Base-by-base conservation (phyloP, 2,797 vertebrate species). In the Sus cebifrons region DNA sequence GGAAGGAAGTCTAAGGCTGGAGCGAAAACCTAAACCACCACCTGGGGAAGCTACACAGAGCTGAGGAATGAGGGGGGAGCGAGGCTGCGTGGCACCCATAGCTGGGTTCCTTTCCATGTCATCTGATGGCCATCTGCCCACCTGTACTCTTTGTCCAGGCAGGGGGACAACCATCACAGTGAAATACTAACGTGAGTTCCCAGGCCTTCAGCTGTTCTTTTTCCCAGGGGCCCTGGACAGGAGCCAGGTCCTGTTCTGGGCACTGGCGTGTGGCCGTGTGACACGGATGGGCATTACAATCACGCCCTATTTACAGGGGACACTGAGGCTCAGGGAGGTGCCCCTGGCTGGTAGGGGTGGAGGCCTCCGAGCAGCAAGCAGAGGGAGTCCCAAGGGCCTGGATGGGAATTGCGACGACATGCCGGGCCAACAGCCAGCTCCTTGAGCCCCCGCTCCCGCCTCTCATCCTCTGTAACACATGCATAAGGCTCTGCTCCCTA, bases 1-100 rank as follows among this genome's bases (percentile, higher is more conserved):
- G 97, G 97, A 97, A 98, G 97, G 97, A 97, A 97, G 98, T 98
- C 96, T 98, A 97, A 96, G 97, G 98, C 98, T 96, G 95, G 91
- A 95, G 87, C 1, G 70, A 97, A 97, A 98, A 96, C 97, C 97
- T 90, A 95, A 97, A 96, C 97, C 93, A 92, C 94, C 97, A 97
- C 97, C 96, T 96, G 97, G 86, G 94, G 96, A 96, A 95, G 95
- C 67, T 84, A 86, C 40, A 56, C 2, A 2, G 64, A 83, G 79
- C 81, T 67, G n/a, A 82, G 60, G 93, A 52, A 40, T 18, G n/a
- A 14, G 29, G 25, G 92, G 74, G 82, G 40, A 25, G 20, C 10
- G 12, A 83, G 82, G 86, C 75, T 89, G 54, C 64, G 14, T 40
- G 92, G 83, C 74, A 8, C 78, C 86, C 18, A 14, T 4, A 62